Conservation (phyloP, 2,888 invertebrate species). For the Sisyra terminalis region DNA sequence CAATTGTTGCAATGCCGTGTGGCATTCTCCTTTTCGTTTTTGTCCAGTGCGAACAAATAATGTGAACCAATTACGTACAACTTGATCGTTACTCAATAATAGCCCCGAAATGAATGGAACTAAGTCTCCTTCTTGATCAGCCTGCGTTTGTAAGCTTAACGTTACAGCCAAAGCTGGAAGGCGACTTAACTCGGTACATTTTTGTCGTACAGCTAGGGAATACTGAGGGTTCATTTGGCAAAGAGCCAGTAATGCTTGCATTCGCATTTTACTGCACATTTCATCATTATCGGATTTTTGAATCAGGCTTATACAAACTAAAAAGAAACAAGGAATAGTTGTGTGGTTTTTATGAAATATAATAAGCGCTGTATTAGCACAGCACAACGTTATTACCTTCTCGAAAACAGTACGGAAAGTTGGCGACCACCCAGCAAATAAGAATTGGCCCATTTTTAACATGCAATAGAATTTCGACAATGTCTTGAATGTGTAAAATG, state of each 20-base stretch:
- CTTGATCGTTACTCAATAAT: conserved; percentile 76
- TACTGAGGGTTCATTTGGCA: conserved; percentile 84
- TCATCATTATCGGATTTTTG: conserved; percentile 81
- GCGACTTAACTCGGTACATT: conserved; percentile 77
- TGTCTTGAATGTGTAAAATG: conserved; percentile 62
- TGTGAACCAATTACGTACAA: conserved; percentile 82
- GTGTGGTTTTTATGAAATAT: neutral
- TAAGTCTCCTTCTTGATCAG: conserved; percentile 23
- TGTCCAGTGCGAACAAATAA: conserved; percentile 78
- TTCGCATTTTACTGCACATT: conserved; percentile 60
- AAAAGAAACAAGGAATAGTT: conserved; percentile 14
- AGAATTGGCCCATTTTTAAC: conserved; percentile 81
- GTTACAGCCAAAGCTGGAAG: conserved; percentile 81
- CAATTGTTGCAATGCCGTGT: conserved; percentile 48
- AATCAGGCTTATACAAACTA: conserved; percentile 72
- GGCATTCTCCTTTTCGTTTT: conserved; percentile 64
- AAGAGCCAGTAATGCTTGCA: conserved; percentile 58
- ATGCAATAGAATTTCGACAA: conserved; percentile 74
- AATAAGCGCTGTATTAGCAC: neutral
- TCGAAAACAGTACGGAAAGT: conserved; percentile 83
- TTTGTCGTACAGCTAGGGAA: conserved; percentile 65
- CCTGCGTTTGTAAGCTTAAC: conserved; percentile 50
- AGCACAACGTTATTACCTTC: no score
- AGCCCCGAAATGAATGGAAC: conserved; percentile 53
- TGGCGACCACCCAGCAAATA: conserved; percentile 82